These are phyloP conservation scores for Hippocampus kuda DNA, from an alignment of 2,797 vertebrate genomes.

Conservation along the genomic window DNA sequence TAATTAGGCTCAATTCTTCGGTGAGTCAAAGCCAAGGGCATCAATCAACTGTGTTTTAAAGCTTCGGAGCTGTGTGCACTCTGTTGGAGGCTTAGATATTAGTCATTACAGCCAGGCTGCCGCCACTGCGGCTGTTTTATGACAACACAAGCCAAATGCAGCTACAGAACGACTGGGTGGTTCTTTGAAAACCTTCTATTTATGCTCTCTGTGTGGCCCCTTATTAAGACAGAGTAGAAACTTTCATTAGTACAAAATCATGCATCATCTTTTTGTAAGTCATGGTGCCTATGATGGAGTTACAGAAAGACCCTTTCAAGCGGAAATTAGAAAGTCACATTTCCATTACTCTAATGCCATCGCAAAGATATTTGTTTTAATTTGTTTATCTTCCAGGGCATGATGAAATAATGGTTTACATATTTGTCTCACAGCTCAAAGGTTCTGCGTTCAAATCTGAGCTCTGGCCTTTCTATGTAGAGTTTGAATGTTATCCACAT, in stretches of 20 bases:
- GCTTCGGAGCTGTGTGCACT: conserved; percentile 18
- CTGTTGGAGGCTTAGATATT: conserved; percentile 22
- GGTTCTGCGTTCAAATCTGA: background rate
- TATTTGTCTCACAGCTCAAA: background rate
- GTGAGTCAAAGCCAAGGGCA: conserved; percentile 21
- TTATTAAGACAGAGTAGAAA: conserved; percentile 32
- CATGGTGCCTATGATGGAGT: background rate
- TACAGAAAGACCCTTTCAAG: background rate
- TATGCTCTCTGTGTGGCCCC: conserved; percentile 28
- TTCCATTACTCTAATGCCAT: background rate
- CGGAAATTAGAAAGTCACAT: background rate
- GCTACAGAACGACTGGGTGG: conserved; percentile 21
- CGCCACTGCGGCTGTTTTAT: conserved; percentile 28
- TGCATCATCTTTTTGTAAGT: background rate
- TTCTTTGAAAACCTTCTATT: conserved; percentile 27
- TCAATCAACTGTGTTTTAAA: conserved; percentile 38
- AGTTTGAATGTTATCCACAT: background rate
- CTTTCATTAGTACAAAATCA: conserved; percentile 8
- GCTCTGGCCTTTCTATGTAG: background rate
- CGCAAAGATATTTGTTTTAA: background rate
- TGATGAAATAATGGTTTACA: background rate
- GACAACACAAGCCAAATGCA: conserved; percentile 28
- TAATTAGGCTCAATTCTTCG: conserved; percentile 30
- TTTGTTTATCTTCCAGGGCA: background rate
- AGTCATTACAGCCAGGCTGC: conserved; percentile 37